Evolutionary conservation across 2,113 vertebrate species (phyloP).

Genomic region (Nansenia antarctica): DNA sequence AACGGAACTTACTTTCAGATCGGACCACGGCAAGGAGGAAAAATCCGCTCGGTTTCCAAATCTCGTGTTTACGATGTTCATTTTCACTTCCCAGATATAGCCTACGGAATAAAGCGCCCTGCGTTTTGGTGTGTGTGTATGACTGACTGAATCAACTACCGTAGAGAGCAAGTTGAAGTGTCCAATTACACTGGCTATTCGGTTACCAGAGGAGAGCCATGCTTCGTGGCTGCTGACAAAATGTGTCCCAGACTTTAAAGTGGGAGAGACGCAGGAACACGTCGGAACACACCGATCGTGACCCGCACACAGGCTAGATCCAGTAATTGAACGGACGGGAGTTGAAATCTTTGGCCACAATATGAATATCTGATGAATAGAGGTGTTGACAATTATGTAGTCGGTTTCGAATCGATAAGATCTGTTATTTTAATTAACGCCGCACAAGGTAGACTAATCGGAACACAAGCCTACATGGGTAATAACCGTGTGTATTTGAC

Average conservation of each 20-base stretch:
- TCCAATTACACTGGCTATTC: constrained; percentile 99
- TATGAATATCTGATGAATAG: background rate
- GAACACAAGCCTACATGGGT: too few relatives aligned
- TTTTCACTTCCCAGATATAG: constrained; percentile 85
- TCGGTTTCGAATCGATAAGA: too few relatives aligned
- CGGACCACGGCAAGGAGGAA: constrained; percentile 59
- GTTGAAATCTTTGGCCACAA: background rate
- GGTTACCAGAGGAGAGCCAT: constrained; percentile 91
- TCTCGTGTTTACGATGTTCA: constrained; percentile 63
- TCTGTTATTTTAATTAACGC: too few relatives aligned
- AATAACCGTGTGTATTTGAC: too few relatives aligned
- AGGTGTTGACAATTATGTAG: background rate
- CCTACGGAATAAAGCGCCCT: constrained; percentile 69
- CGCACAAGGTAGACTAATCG: too few relatives aligned
- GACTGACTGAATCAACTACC: constrained; percentile 99
- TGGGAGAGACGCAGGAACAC: constrained; percentile 58
- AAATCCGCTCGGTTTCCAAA: constrained; percentile 67
- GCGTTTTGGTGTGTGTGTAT: constrained; percentile 85
- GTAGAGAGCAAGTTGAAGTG: constrained; percentile 99
- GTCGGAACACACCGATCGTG: background rate
- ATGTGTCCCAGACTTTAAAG: constrained; percentile 81
- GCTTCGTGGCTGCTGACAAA: constrained; percentile 85
- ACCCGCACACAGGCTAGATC: background rate
- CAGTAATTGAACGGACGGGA: background rate
- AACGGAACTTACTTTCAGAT: constrained; percentile 89